phyloP scores from a whole-genome alignment of 2,113 vertebrate species.

The Phaethon lepturus region DNA sequence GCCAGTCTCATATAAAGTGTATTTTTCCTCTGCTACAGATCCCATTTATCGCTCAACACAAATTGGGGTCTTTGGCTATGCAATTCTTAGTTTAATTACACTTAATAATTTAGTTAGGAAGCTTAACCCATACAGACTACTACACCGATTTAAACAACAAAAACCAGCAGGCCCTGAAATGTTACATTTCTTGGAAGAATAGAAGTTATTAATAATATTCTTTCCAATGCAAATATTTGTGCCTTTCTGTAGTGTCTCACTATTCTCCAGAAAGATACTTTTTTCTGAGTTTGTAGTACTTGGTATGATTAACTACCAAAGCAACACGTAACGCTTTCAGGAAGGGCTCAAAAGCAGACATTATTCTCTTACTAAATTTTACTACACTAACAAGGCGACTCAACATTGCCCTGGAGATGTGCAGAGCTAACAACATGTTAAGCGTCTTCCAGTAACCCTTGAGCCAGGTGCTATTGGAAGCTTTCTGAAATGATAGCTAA shows the following conservation, averaged over 20 bases:
- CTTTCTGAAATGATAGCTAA: neutral
- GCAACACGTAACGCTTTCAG: neutral
- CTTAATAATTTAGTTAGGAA: neutral
- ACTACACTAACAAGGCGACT: constrained; percentile 6
- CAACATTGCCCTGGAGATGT: constrained; percentile 22
- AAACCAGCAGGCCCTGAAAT: neutral
- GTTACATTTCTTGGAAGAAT: neutral
- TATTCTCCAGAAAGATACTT: neutral
- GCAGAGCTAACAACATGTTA: neutral
- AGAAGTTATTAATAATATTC: neutral
- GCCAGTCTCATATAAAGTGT: neutral
- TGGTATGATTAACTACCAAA: neutral
- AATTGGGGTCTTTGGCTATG: neutral
- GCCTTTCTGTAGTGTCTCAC: neutral
- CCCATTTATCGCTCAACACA: neutral
- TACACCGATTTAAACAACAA: neutral
- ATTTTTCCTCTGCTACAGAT: neutral
- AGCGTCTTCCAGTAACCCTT: neutral
- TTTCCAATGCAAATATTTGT: constrained; percentile 28
- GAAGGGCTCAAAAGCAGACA: neutral
- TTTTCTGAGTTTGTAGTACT: constrained; percentile 2
- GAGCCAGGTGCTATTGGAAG: neutral
- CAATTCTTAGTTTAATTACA: neutral
- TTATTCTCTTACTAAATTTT: neutral
- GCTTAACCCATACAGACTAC: neutral